Percentiles rank a stretch among this genome's conserved stretches.
These are phyloP conservation scores for Amaurobius ferox DNA, from an alignment of 2,888 invertebrate species.

Conservation along the genomic window DNA sequence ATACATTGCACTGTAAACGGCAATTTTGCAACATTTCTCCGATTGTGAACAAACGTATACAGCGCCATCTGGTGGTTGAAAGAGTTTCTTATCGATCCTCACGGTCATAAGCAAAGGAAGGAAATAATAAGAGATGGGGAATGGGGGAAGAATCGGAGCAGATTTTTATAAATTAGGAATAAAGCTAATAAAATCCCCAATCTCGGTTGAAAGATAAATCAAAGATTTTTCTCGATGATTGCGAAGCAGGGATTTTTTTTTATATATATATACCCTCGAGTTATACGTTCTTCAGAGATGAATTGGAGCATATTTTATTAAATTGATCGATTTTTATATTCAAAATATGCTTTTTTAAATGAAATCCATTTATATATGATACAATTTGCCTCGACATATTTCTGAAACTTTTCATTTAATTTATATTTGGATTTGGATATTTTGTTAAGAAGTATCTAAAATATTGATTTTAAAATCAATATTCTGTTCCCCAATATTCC, in stretches of 20 bases:
- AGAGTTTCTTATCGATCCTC: not conserved
- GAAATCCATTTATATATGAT: too few species aligned
- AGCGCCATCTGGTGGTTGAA: not conserved
- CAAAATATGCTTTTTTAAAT: too few species aligned
- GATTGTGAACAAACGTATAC: not conserved
- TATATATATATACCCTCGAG: not conserved
- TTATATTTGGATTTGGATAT: too few species aligned
- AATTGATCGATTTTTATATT: too few species aligned
- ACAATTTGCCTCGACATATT: too few species aligned
- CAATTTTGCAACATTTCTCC: not conserved
- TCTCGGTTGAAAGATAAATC: conserved; percentile 6
- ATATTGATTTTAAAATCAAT: too few species aligned
- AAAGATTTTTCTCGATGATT: not conserved
- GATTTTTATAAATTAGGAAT: conserved; percentile 16
- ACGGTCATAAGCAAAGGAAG: not conserved
- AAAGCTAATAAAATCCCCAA: conserved; percentile 16
- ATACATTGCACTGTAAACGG: not conserved
- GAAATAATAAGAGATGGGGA: not conserved
- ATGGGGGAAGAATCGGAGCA: not conserved
- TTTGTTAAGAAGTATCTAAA: too few species aligned
- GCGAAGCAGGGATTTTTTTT: not conserved
- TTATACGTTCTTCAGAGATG: too few species aligned
- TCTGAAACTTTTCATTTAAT: too few species aligned
- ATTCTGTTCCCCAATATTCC: too few species aligned
- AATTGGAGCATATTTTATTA: too few species aligned